These are phyloP conservation scores for Aulostomus chinensis DNA, from an alignment of 2,797 vertebrate genomes.

Conservation along the genomic window DNA sequence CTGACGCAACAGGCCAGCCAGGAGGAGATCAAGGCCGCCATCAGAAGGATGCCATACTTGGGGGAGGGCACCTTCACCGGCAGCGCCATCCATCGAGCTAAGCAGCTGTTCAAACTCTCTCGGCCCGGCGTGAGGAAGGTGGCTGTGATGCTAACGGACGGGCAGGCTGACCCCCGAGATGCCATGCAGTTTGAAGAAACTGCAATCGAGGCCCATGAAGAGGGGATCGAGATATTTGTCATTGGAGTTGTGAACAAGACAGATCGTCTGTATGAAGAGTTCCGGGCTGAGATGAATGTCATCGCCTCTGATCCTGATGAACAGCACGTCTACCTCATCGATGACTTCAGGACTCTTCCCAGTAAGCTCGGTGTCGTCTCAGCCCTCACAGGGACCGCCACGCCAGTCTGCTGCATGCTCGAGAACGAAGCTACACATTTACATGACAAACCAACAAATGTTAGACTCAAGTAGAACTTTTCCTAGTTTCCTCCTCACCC, in stretches of 20 bases:
- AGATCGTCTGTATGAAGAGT: conserved; percentile 73
- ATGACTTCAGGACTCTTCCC: conserved; percentile 78
- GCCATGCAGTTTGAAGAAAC: conserved; percentile 63
- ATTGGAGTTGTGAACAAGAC: conserved; percentile 82
- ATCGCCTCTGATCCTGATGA: conserved; percentile 85
- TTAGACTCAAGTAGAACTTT: no score
- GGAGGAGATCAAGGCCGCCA: conserved; percentile 70
- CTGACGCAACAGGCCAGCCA: conserved; percentile 75
- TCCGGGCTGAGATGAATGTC: conserved; percentile 82
- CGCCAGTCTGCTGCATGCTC: no score
- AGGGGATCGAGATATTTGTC: conserved; percentile 81
- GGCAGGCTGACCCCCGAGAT: conserved; percentile 81
- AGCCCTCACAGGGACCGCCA: no score
- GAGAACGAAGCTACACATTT: no score
- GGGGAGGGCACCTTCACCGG: conserved; percentile 88
- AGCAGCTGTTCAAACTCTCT: conserved; percentile 71
- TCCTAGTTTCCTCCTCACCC: no score
- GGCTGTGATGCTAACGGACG: conserved; percentile 84
- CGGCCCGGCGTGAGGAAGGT: conserved; percentile 79
- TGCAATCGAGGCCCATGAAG: conserved; percentile 64
- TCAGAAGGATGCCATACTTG: conserved; percentile 84
- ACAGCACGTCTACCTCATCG: conserved; percentile 82
- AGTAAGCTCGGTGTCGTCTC: no score
- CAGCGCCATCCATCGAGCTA: conserved; percentile 80
- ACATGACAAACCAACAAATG: no score